Evolutionary conservation across 1,140 invertebrate species (phyloP).

Genomic region (Drosophila parabipectinata): DNA sequence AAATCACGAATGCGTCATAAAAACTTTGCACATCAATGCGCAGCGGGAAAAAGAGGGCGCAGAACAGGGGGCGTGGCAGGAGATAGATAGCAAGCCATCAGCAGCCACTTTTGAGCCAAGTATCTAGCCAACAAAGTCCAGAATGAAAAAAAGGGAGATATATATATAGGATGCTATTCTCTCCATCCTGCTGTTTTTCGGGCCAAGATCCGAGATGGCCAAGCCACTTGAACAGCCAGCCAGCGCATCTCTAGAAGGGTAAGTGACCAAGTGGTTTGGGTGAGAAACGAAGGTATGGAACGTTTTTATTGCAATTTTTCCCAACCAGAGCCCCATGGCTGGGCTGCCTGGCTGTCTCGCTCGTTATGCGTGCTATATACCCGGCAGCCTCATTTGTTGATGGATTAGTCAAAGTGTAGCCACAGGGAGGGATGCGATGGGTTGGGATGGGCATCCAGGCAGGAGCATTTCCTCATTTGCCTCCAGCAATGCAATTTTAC

Average conservation of each 20-base stretch:
- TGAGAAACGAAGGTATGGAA: conserved; percentile 40
- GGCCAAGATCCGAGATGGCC: conserved; percentile 40
- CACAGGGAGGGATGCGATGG: conserved; percentile 16
- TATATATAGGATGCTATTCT: background rate
- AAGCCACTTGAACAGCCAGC: conserved; percentile 62
- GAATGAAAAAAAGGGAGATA: conserved; percentile 11
- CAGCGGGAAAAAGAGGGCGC: conserved; percentile 24
- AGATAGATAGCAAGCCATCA: conserved; percentile 61
- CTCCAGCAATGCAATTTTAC: conserved; percentile 41
- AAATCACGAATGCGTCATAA: conserved; percentile 80
- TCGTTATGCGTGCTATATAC: conserved; percentile 47
- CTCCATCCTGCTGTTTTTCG: conserved; percentile 4
- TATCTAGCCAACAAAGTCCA: conserved; percentile 61
- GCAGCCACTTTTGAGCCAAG: conserved; percentile 56
- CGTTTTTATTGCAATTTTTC: conserved; percentile 69
- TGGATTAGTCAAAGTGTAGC: conserved; percentile 79
- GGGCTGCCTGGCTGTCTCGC: background rate
- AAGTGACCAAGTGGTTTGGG: conserved; percentile 47
- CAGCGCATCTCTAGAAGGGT: conserved; percentile 2
- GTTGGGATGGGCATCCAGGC: conserved; percentile 20
- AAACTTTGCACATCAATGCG: conserved; percentile 75
- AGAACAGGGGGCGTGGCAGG: conserved; percentile 7
- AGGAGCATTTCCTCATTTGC: conserved; percentile 60
- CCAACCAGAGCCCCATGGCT: background rate
- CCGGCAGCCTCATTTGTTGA: conserved; percentile 76